Base-by-base conservation (phyloP, 2,113 vertebrate genomes). In the Pachypanchax playfairii region DNA sequence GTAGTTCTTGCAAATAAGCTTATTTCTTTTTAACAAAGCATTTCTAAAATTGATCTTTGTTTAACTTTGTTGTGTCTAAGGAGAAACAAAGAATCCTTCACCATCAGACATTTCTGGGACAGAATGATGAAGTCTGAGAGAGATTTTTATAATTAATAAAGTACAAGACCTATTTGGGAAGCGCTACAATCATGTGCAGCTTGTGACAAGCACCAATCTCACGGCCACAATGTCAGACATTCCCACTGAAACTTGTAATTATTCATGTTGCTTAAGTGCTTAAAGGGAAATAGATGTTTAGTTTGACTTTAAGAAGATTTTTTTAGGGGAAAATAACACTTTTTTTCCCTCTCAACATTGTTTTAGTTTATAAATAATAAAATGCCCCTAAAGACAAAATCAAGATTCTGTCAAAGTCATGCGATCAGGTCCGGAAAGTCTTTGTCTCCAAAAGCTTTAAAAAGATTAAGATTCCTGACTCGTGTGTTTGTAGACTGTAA, bases 191-290 rank as follows among this genome's bases (percentile, higher is more conserved):
- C 62, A 44, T 85, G 81, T 56, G 73, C 68, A 77, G 76, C 65
- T 71, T 65, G 63, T 80, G 76, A 86, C 73, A 80, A 58, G 62
- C 75, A 38, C 59, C 73, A 85, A 56, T 79, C 76, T 68, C 70
- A 73, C 73, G 67, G 77, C 70, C 75, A 54, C 47, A 36, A 63
- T 83, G 71, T 88, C 73, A 77, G 51, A 83, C 75, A 35, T 73
- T 85, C 60, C 50, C 53, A 74, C 65, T 70, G 75, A 65, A 86
- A 71, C 69, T 76, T 86, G 67, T 64, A 90, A 91, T 90, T 90
- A 89, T 89, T 89, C 66, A 80, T 74, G 82, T 77, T 79, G 70
- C 79, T 87, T 87, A 86, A 90, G 87, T 84, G 88, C 86, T 86
- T 54, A 59, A 61, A 62, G 77, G 65, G 75, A 69, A 51, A 69